phyloP scores from a whole-genome alignment of 2,113 vertebrate species.

The Fulmarus glacialis region DNA sequence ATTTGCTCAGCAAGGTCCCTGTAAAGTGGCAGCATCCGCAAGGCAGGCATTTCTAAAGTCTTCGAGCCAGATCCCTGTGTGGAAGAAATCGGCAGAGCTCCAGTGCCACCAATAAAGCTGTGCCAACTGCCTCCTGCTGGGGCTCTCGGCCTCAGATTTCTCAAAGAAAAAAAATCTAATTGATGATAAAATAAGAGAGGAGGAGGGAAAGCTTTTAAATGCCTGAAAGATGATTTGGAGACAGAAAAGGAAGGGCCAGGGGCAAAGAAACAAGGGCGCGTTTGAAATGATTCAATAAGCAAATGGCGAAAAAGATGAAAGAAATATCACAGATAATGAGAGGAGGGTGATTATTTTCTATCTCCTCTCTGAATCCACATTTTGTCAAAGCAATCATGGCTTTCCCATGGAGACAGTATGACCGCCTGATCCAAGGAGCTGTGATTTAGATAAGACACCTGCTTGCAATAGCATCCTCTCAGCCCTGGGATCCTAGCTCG shows the following conservation, averaged over 20 bases:
- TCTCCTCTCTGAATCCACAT: neutral
- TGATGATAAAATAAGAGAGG: neutral
- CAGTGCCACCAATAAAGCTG: neutral
- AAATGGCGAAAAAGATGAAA: conserved; percentile 9
- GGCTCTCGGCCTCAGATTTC: neutral
- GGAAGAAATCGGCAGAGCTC: neutral
- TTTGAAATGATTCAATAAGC: conserved; percentile 27
- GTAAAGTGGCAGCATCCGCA: neutral
- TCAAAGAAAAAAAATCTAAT: neutral
- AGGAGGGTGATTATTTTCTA: neutral
- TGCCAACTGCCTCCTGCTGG: neutral
- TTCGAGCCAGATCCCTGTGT: neutral
- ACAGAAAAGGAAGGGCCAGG: neutral
- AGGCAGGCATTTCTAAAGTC: neutral
- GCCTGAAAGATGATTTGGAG: conserved; percentile 15
- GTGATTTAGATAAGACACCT: neutral
- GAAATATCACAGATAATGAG: neutral
- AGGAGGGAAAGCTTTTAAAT: conserved; percentile 13
- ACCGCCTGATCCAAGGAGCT: neutral
- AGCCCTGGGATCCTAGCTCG: neutral
- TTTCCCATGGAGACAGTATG: neutral
- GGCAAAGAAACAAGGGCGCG: neutral
- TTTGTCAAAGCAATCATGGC: neutral
- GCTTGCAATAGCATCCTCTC: neutral
- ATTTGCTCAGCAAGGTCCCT: neutral